Evolutionary conservation across 2,888 invertebrate species (phyloP), one percentile per base, ranked within the genome.

Genomic region (Hyposoter didymator): DNA sequence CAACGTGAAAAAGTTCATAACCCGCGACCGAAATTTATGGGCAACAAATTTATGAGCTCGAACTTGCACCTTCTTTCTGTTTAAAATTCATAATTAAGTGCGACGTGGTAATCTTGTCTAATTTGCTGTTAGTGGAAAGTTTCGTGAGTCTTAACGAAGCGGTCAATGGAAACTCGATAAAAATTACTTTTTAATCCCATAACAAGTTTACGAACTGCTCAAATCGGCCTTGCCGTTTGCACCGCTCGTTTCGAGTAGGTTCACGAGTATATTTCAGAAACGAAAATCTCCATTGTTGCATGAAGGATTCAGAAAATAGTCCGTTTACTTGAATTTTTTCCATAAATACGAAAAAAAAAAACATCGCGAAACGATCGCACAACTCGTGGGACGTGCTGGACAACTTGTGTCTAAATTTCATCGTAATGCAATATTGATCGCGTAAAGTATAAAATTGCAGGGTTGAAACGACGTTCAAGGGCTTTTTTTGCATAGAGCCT

Each of bases 101-200:
- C 52, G 39, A 28, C n/a, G 12, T 55, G 7, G 19, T 55, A 52
- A 35, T 55, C 35, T 39, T 32, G 4, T 72, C 32, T 14, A 19
- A 39, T n/a, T 73, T 7, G n/a, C 49, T 32, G 12, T 55, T 73
- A 39, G 52, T n/a, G 35, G 32, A 39, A 73, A 39, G 19, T 39
- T 55, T 32, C 39, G 5, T 55, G 39, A 32, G n/a, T 35, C 39
- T 39, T 19, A 49, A 55, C 72, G 19, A 73, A 55, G 39, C 35
- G 49, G 14, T 43, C 32, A 55, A 55, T 73, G 52, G 14, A 55
- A 55, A 73, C 35, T 55, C 55, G 72, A 73, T 39, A 19, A 55
- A 73, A 39, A 22, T 22, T 73, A 35, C 49, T n/a, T 49, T 28
- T 72, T 49, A 49, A 49, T 52, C 32, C 49, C 10, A n/a, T 72